Evolutionary conservation across 2,888 invertebrate genomes (phyloP).

Genomic region (Meloe dianella): DNA sequence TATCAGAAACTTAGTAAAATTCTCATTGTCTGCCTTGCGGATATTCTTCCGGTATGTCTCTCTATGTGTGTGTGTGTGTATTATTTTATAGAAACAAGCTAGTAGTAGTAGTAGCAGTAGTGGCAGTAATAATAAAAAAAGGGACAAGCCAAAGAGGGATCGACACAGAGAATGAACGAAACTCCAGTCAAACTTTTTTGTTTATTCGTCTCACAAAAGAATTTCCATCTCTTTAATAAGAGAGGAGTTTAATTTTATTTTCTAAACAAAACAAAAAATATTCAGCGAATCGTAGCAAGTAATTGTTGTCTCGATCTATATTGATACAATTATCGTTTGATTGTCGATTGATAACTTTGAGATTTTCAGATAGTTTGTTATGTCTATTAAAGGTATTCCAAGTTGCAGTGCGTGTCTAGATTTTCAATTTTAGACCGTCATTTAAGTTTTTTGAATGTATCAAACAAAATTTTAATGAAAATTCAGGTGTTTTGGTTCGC

Average conservation of each 20-base stretch:
- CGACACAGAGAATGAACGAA: constrained; percentile 21
- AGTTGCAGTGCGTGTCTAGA: not conserved
- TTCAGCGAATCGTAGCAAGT: no score
- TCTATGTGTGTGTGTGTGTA: not conserved
- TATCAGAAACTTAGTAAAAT: constrained; percentile 39
- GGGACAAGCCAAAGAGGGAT: not conserved
- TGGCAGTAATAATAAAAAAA: not conserved
- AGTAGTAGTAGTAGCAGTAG: not conserved
- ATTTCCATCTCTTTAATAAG: constrained; percentile 16
- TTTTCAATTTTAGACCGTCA: not conserved
- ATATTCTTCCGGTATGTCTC: constrained; percentile 32
- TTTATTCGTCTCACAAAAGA: constrained; percentile 27
- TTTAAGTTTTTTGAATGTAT: not conserved
- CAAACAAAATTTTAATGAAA: not conserved
- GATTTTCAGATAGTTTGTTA: not conserved
- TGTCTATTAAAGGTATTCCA: not conserved
- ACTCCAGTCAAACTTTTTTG: constrained; percentile 30
- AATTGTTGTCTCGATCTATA: no score
- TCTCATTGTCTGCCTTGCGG: constrained; percentile 38
- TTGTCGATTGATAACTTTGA: constrained; percentile 54
- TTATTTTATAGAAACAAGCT: constrained; percentile 1
- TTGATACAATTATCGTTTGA: constrained; percentile 51
- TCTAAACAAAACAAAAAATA: no score
- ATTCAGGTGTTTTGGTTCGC: not conserved
- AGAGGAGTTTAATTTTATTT: constrained; percentile 11